Percentiles rank a stretch among this genome's conserved stretches.
Evolutionary conservation across 2,888 invertebrate genomes (phyloP).

Genomic region (Napeogenes sylphis): DNA sequence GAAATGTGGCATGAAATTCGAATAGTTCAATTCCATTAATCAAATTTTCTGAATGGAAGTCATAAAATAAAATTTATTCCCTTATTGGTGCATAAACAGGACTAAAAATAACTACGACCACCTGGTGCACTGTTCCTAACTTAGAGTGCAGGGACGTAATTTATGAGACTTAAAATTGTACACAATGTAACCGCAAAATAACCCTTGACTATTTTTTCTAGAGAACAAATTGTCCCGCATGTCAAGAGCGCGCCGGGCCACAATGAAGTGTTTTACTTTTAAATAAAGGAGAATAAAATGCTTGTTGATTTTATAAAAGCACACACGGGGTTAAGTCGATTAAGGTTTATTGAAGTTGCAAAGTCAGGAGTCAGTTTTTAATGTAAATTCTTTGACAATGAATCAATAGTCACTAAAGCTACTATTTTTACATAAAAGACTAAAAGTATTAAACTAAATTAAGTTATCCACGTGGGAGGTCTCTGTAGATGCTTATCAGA

Average conservation of each 20-base stretch:
- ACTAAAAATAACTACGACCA: slow-evolving; percentile 69
- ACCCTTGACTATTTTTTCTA: slow-evolving; percentile 68
- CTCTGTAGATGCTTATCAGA: slow-evolving; percentile 36
- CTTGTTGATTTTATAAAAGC: slow-evolving; percentile 4
- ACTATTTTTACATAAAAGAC: neutral
- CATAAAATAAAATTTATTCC: slow-evolving; percentile 67
- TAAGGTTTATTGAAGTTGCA: neutral
- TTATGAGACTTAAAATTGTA: slow-evolving; percentile 57
- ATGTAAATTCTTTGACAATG: too few relatives aligned
- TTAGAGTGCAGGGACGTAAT: slow-evolving; percentile 61
- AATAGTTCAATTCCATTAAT: slow-evolving; percentile 50
- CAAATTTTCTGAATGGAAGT: slow-evolving; percentile 60
- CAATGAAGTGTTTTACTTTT: slow-evolving; percentile 35
- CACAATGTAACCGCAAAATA: slow-evolving; percentile 71
- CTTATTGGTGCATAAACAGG: slow-evolving; percentile 63
- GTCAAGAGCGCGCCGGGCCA: slow-evolving; percentile 43
- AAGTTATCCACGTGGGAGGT: slow-evolving; percentile 32
- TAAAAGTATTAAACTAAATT: neutral
- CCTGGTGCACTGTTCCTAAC: slow-evolving; percentile 61
- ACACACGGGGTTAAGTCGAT: neutral
- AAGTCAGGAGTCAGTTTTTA: too few relatives aligned
- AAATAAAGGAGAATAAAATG: slow-evolving; percentile 21
- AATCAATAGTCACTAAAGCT: too few relatives aligned
- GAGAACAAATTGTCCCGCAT: slow-evolving; percentile 47
- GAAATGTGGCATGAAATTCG: slow-evolving; percentile 19